Evolutionary conservation across 2,888 invertebrate genomes (phyloP), one percentile per base, ranked within the genome.

Genomic region (Ochropacha duplaris): DNA sequence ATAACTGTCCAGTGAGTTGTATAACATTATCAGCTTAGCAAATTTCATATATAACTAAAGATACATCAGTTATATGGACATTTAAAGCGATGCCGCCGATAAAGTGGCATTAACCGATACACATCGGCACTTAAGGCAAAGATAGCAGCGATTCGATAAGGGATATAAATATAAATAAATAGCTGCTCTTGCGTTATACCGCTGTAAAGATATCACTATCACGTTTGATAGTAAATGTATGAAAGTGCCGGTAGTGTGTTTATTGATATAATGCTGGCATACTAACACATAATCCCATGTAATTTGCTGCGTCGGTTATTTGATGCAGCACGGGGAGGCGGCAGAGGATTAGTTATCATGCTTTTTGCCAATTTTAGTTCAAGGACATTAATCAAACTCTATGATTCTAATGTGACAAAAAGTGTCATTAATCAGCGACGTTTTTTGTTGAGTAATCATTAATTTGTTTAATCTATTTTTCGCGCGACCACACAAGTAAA

Each of bases 161-260:
- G 71, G 72, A 81, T 84, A 87, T 87, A 88, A 89, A 88, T 88
- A 90, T 80, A 90, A 87, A 87, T 89, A 90, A 90, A 89, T 82
- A 72, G 81, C 78, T 78, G 73, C 77, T 81, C 79, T 83, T 84
- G 79, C 81, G 81, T 79, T 84, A 81, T 79, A 78, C 71, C 71
- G 79, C 72, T 81, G 81, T 86, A 87, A 88, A 89, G 89, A 88
- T 87, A 88, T 78, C 82, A 79, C 79, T 86, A 87, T 88, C 86
- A 58, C 61, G 50, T 26, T 61, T 71, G 76, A 75, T 80, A 81
- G 74, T 76, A 71, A 64, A 64, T 60, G 68, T 71, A 76, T 78
- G 75, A 80, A 77, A 80, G 76, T 72, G 78, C 69, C 83, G 78
- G 79, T 76, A 74, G 75, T 74, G 65, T 72, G 68, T 75, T 76